Evolutionary conservation across 2,113 vertebrate species (phyloP).

Genomic region (Clarias magur): DNA sequence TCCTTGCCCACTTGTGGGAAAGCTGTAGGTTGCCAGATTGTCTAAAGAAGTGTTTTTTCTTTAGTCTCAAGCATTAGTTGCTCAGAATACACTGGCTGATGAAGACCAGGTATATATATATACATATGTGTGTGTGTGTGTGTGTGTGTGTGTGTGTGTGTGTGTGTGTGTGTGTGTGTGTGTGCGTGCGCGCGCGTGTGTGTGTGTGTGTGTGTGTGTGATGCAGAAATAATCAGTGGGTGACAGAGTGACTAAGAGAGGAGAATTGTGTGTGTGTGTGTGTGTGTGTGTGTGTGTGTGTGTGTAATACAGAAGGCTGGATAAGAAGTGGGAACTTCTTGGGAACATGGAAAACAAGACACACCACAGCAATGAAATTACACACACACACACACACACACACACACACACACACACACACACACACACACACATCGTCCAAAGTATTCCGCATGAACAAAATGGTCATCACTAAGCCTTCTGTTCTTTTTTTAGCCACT

Average conservation of each 20-base stretch:
- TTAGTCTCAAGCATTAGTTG: conserved; percentile 4
- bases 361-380: not conserved
- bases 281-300: not conserved
- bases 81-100: conserved; percentile 11
- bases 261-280: not conserved
- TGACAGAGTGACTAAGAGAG: conserved; percentile 19
- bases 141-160: not conserved
- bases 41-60: conserved; percentile 49
- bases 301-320: not conserved
- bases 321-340: not conserved
- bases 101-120: not conserved
- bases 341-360: not conserved
- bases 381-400: not conserved
- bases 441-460: not conserved
- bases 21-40: conserved; percentile 49
- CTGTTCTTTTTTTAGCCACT: conserved; percentile 6
- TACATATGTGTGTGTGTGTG: not conserved
- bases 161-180: not conserved
- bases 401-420: not conserved
- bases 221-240: conserved; percentile 11
- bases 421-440: not conserved
- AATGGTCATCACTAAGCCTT: not conserved
- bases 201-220: not conserved
- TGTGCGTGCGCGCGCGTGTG: too few species aligned
- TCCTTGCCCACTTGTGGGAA: conserved; percentile 44